phyloP scores from a whole-genome alignment of 2,113 vertebrate species.

The Anarrhichthys ocellatus region DNA sequence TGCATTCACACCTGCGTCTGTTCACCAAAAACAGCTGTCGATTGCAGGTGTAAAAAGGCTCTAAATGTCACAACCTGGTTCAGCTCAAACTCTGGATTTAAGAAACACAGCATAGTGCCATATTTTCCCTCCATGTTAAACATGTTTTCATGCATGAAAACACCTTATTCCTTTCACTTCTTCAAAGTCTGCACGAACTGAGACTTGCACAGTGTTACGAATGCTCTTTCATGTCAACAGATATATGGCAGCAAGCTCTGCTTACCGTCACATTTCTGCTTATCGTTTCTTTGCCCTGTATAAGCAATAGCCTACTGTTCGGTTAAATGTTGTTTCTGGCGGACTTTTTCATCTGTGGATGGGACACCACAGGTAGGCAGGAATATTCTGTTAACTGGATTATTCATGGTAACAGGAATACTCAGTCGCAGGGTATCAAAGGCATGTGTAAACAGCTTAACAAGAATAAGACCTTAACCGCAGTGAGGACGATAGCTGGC shows the following conservation, averaged over 20 bases:
- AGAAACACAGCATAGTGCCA: background rate
- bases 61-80: constrained; percentile 29
- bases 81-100: background rate
- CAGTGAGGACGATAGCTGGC: constrained; percentile 64
- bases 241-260: constrained; percentile 5
- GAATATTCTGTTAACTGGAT: constrained; percentile 70
- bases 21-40: constrained; percentile 6
- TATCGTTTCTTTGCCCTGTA: constrained; percentile 36
- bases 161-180: constrained; percentile 24
- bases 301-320: constrained; percentile 32
- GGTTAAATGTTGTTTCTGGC: constrained; percentile 7
- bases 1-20: constrained; percentile 54
- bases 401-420: constrained; percentile 62
- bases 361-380: constrained; percentile 70
- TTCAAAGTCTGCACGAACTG: constrained; percentile 12
- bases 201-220: constrained; percentile 13
- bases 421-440: constrained; percentile 60
- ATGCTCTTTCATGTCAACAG: constrained; percentile 34
- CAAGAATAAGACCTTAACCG: constrained; percentile 65
- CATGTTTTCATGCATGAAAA: constrained; percentile 2
- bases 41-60: constrained; percentile 63
- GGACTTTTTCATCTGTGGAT: constrained; percentile 48
- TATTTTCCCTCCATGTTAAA: constrained; percentile 6
- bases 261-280: constrained; percentile 30
- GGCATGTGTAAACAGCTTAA: constrained; percentile 76